A percentile compares a stretch with the other conserved stretches of the same genome.
phyloP scores from a whole-genome alignment of 2,888 invertebrate genomes.

The Eustalomyia histrio region DNA sequence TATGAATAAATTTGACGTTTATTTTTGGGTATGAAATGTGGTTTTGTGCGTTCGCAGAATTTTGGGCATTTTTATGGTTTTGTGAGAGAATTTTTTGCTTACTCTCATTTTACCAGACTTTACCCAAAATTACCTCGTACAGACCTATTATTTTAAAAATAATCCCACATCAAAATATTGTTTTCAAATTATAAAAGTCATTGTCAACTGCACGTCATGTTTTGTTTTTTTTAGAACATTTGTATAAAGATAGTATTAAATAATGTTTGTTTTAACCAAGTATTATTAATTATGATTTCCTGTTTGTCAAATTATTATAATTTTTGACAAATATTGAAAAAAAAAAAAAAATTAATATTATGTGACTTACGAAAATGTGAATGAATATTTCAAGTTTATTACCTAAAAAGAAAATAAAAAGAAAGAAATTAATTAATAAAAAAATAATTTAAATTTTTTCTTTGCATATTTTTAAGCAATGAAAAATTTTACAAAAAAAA shows the following conservation, averaged over 20 bases:
- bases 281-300: slow-evolving; percentile 1
- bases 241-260: neutral
- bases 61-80: too few species aligned
- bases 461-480: too few species aligned
- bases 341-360: neutral
- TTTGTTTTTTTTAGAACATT: slow-evolving; percentile 4
- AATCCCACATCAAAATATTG: neutral
- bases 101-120: too few species aligned
- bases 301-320: neutral
- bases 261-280: neutral
- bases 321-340: neutral
- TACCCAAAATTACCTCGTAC: too few species aligned
- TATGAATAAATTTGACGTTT: too few species aligned
- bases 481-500: too few species aligned
- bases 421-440: neutral
- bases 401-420: neutral
- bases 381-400: neutral
- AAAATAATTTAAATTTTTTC: neutral
- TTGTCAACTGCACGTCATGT: neutral
- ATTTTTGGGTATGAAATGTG: too few species aligned
- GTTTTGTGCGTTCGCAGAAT: too few species aligned
- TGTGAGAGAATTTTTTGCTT: too few species aligned
- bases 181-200: slow-evolving; percentile 9
- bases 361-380: neutral
- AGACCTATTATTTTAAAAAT: neutral